These are phyloP conservation scores for Elymnias hypermnestra DNA, from an alignment of 1,140 invertebrate genomes.

Conservation along the genomic window DNA sequence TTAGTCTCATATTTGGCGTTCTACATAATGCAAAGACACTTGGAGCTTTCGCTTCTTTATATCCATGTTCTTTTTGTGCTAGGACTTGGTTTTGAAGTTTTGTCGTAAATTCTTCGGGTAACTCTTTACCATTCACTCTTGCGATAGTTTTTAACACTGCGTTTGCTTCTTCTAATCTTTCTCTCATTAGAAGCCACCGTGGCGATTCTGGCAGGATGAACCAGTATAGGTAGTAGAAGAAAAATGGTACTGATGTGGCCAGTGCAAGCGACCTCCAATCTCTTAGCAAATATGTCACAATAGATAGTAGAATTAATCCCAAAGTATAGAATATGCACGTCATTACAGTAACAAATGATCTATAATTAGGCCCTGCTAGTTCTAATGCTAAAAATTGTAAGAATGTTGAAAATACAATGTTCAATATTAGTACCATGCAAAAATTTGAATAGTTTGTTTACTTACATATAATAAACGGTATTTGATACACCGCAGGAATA, in stretches of 20 bases:
- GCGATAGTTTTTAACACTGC: slow-evolving; percentile 86
- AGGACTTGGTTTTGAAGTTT: slow-evolving; percentile 84
- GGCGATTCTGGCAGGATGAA: slow-evolving; percentile 91
- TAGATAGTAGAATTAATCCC: slow-evolving; percentile 87
- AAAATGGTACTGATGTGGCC: slow-evolving; percentile 89
- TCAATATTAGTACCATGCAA: too few species aligned
- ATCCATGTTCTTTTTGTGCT: slow-evolving; percentile 81
- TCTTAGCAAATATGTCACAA: slow-evolving; percentile 87
- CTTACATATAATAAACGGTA: slow-evolving; percentile 95
- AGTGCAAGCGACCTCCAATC: slow-evolving; percentile 89
- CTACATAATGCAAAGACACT: slow-evolving; percentile 85
- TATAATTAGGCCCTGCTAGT: slow-evolving; percentile 91
- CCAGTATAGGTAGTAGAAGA: slow-evolving; percentile 90
- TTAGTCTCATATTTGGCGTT: slow-evolving; percentile 91
- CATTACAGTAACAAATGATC: slow-evolving; percentile 93
- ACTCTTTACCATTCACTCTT: slow-evolving; percentile 83
- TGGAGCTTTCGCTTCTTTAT: slow-evolving; percentile 77
- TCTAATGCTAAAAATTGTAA: slow-evolving; percentile 84
- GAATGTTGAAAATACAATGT: neutral
- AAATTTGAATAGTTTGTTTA: slow-evolving; percentile 23
- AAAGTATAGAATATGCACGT: slow-evolving; percentile 93
- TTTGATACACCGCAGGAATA: slow-evolving; percentile 95
- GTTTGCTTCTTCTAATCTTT: slow-evolving; percentile 86
- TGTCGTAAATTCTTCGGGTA: slow-evolving; percentile 83
- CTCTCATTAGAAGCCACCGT: slow-evolving; percentile 88